Conservation (phyloP, 2,113 vertebrate genomes). For the Callocephalon fimbriatum region DNA sequence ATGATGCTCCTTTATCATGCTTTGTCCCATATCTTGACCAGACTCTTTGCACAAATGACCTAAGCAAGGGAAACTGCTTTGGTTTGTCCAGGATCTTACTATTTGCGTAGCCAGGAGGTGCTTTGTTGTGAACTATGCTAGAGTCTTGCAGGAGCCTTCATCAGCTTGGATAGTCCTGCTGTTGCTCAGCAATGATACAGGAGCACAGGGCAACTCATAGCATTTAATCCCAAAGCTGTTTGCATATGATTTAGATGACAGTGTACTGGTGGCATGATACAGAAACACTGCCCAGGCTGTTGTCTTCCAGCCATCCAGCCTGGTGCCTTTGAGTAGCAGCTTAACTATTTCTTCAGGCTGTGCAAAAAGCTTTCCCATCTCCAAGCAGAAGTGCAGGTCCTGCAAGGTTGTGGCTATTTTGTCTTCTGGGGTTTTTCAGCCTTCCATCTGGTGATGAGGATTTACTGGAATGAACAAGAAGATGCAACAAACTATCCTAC, state of each 20-base stretch:
- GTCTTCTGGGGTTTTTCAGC: neutral
- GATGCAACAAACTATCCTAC: constrained; percentile 6
- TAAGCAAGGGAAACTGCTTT: neutral
- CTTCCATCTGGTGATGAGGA: constrained; percentile 11
- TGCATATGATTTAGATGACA: neutral
- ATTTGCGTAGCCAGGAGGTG: neutral
- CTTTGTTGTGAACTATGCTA: neutral
- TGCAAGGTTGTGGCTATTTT: neutral
- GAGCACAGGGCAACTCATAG: neutral
- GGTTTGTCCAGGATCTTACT: neutral
- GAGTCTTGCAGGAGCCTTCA: neutral
- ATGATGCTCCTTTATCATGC: neutral
- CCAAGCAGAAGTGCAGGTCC: neutral
- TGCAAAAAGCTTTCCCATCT: neutral
- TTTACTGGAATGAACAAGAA: constrained; percentile 70
- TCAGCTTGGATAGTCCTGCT: neutral
- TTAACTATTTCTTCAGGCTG: neutral
- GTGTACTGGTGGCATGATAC: neutral
- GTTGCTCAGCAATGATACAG: neutral
- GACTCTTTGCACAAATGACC: neutral
- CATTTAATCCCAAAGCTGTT: neutral
- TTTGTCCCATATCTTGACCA: neutral
- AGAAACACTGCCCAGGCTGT: neutral
- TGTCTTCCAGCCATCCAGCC: neutral
- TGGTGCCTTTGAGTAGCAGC: neutral